Percentiles rank a stretch among this genome's conserved stretches.
Conservation (phyloP, 2,888 invertebrate genomes). For the Scrobipalpa atriplicella region DNA sequence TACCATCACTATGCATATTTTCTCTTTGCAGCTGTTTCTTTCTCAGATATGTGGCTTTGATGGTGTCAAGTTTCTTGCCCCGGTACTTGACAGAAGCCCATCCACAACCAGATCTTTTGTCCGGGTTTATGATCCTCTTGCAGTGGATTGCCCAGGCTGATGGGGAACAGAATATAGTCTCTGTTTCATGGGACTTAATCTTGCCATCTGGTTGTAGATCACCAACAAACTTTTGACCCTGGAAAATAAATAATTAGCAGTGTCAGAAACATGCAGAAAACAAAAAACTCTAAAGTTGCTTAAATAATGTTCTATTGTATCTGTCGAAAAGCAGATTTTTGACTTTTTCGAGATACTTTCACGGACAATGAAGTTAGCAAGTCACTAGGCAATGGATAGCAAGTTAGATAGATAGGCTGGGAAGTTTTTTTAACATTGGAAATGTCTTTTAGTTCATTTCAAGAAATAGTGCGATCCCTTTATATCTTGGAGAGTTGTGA, state of each 20-base stretch:
- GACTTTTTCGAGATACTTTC: too few relatives aligned
- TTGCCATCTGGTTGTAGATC: constrained; percentile 93
- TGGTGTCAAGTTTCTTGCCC: constrained; percentile 93
- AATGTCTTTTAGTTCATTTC: too few relatives aligned
- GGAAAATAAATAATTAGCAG: constrained; percentile 29
- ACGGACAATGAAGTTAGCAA: too few relatives aligned
- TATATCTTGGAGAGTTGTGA: too few relatives aligned
- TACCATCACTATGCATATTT: constrained; percentile 77
- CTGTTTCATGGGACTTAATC: constrained; percentile 94
- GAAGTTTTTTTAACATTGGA: too few relatives aligned
- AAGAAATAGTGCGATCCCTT: too few relatives aligned
- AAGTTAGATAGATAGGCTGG: too few relatives aligned
- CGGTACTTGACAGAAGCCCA: constrained; percentile 96
- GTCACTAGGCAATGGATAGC: too few relatives aligned
- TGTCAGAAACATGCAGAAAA: background rate
- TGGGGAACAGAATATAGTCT: constrained; percentile 93
- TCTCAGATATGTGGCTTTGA: constrained; percentile 92
- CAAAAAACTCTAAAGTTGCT: background rate
- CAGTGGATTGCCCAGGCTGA: constrained; percentile 97
- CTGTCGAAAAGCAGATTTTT: too few relatives aligned
- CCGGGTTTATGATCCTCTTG: constrained; percentile 94
- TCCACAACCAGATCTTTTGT: constrained; percentile 95
- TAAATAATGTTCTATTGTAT: background rate
- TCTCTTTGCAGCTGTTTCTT: constrained; percentile 85
- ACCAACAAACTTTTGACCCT: constrained; percentile 95